Base-by-base conservation (phyloP, 2,797 vertebrate species). In the Galago senegalensis region DNA sequence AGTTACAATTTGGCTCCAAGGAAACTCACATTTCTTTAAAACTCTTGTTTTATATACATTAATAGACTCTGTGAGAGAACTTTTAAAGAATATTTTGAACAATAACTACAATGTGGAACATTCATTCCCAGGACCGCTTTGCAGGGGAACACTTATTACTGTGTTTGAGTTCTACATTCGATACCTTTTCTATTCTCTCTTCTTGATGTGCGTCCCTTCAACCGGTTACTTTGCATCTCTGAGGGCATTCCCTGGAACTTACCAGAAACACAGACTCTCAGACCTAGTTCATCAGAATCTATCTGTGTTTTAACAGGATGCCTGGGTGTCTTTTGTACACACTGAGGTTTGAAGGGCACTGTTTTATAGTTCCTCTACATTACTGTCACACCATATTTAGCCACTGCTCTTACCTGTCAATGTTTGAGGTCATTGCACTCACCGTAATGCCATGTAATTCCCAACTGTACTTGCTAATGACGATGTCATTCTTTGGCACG, bases 151-250 rank as follows among this genome's bases (percentile, higher is more conserved):
- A 34, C 5, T 56, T 20, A 43, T n/a, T 43, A n/a, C 16, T 3
- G 16, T 46, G 29, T n/a, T 25, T 43, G 43, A 79, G 27, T 86
- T 87, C 25, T 75, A 8, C 34, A 6, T 7, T 49, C 25, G 73
- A 2, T 37, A 2, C 27, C 16, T 63, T 67, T n/a, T 40, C 29
- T 2, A 63, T 72, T 2, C 34, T 89, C 70, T 13, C 17, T 49
- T 25, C 8, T 63, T 17, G n/a, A 1, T 72, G 4, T 7, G 4
- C 21, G 6, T 53, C 18, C 27, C 23, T 0, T 4, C 40, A 37
- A 29, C 37, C 23, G 69, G 16, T 37, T 53, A 9, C 8, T 29
- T 43, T 29, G 56, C n/a, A n/a, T 29, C 3, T 10, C 1, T 7
- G 3, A 18, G 1, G 2, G 25, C 23, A 5, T 27, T 1, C 12